These are phyloP conservation scores for Sardina pilchardus DNA, from an alignment of 2,113 vertebrate genomes.

Conservation along the genomic window DNA sequence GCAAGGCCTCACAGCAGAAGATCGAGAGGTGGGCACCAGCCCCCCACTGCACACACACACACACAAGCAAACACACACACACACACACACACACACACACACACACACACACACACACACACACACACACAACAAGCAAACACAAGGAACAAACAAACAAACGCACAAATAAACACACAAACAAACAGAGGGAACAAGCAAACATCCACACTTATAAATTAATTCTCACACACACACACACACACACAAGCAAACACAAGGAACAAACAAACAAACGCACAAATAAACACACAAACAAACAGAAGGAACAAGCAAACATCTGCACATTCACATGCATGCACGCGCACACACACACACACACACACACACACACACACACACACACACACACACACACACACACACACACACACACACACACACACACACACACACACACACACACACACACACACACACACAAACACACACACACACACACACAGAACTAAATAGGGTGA, in stretches of 20 bases:
- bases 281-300: too few species aligned
- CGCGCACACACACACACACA: too few species aligned
- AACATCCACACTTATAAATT: too few species aligned
- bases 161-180: too few species aligned
- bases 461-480: not conserved
- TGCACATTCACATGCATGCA: not conserved
- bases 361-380: not conserved
- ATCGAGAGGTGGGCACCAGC: conserved; percentile 81
- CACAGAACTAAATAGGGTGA: too few species aligned
- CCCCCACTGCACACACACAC: not conserved
- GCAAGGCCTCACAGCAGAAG: conserved; percentile 93
- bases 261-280: not conserved
- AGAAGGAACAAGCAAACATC: too few species aligned
- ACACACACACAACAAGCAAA: too few species aligned
- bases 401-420: not conserved
- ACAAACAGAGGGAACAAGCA: too few species aligned
- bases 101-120: not conserved
- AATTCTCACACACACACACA: too few species aligned
- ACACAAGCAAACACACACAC: not conserved
- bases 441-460: not conserved
- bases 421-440: not conserved
- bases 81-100: not conserved
- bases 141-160: too few species aligned
- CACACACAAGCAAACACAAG: too few species aligned
- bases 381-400: not conserved